A percentile compares a stretch with the other conserved stretches of the same genome.
phyloP scores from a whole-genome alignment of 2,888 invertebrate species.

The Calliscelio sp. region DNA sequence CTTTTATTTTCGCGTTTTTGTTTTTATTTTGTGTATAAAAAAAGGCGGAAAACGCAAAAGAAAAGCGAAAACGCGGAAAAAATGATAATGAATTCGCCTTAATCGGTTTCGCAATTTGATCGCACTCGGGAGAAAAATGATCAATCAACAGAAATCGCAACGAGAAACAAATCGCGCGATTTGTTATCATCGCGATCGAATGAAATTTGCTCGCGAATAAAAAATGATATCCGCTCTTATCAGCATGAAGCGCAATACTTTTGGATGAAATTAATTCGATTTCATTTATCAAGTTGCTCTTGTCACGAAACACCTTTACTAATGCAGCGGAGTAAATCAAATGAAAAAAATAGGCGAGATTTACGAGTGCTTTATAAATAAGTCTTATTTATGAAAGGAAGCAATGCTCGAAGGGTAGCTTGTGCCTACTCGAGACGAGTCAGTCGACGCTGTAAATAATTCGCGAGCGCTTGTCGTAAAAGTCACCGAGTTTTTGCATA shows the following conservation, averaged over 20 bases:
- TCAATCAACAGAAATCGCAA: neutral
- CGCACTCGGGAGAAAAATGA: too few relatives aligned
- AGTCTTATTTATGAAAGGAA: constrained; percentile 73
- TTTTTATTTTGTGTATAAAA: too few relatives aligned
- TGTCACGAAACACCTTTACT: constrained; percentile 66
- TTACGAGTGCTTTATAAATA: constrained; percentile 75
- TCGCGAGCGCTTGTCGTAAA: constrained; percentile 82
- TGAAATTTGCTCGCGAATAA: neutral
- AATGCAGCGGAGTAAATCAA: constrained; percentile 64
- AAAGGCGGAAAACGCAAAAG: too few relatives aligned
- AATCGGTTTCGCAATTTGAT: constrained; percentile 11
- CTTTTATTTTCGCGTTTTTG: too few relatives aligned
- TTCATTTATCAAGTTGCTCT: constrained; percentile 59
- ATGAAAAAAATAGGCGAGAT: constrained; percentile 64
- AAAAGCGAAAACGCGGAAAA: too few relatives aligned
- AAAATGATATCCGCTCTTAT: constrained; percentile 47
- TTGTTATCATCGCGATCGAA: neutral
- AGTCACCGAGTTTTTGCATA: constrained; percentile 80
- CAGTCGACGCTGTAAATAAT: constrained; percentile 81
- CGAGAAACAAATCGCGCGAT: neutral
- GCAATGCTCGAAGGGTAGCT: constrained; percentile 68
- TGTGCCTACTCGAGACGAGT: constrained; percentile 69
- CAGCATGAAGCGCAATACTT: constrained; percentile 36
- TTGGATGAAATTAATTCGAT: constrained; percentile 61
- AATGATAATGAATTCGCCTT: too few relatives aligned